Evolutionary conservation across 2,113 vertebrate species (phyloP).

Genomic region (Ellobius talpinus): DNA sequence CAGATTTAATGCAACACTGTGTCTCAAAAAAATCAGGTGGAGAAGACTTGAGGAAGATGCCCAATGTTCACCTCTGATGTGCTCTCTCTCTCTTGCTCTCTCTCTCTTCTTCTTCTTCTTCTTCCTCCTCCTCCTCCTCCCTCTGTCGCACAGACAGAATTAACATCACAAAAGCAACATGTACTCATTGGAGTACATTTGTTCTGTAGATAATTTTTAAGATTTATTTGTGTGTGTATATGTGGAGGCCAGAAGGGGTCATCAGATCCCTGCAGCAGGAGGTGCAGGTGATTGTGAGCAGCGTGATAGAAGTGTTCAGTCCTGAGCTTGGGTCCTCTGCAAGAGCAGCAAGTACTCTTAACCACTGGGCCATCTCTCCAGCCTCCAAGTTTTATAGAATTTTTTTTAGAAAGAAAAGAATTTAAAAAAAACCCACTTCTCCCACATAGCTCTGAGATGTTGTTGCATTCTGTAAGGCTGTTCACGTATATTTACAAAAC

Average conservation of each 20-base stretch:
- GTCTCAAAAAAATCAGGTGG: not conserved
- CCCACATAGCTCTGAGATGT: not conserved
- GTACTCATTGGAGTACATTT: not conserved
- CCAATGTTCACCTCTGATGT: not conserved
- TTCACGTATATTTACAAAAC: not conserved
- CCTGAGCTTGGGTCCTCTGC: not conserved
- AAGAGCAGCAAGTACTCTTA: not conserved
- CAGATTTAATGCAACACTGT: not conserved
- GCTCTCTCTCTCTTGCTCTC: too few species aligned
- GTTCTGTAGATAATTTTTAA: not conserved
- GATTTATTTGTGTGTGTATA: not conserved
- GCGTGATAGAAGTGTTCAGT: not conserved
- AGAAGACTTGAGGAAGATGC: not conserved
- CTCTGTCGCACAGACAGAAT: too few species aligned
- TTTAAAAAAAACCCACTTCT: not conserved
- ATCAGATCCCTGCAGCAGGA: not conserved
- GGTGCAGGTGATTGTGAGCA: not conserved
- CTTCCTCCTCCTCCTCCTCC: too few species aligned
- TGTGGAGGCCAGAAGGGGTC: not conserved
- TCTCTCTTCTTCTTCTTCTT: fast-evolving
- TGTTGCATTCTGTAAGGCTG: not conserved
- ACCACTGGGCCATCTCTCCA: not conserved
- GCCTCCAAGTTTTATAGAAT: not conserved
- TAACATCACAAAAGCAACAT: not conserved
- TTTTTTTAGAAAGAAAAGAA: not conserved